Conservation (phyloP, 2,888 invertebrate species). For the Ophraella communa region DNA sequence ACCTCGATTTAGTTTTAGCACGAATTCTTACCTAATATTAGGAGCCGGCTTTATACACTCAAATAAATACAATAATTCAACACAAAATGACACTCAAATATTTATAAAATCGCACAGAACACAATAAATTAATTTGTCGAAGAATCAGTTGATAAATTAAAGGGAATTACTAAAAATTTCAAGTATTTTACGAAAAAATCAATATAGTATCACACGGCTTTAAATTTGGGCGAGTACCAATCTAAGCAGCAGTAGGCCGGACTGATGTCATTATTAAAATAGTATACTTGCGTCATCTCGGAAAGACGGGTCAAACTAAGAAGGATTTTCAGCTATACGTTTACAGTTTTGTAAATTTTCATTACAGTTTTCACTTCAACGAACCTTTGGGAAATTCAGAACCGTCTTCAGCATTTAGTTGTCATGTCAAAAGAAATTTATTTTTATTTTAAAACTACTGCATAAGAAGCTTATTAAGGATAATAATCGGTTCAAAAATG, state of each 20-base stretch:
- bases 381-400: background rate
- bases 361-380: constrained; percentile 21
- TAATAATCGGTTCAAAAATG: too few relatives aligned
- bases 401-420: background rate
- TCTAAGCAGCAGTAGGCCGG: constrained; percentile 20
- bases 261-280: constrained; percentile 19
- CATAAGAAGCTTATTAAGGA: too few relatives aligned
- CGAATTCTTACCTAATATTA: constrained; percentile 41
- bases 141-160: constrained; percentile 28
- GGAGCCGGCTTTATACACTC: constrained; percentile 35
- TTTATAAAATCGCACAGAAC: constrained; percentile 24
- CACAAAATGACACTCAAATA: constrained; percentile 37
- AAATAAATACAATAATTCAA: constrained; percentile 38
- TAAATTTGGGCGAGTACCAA: constrained; percentile 51
- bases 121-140: constrained; percentile 22
- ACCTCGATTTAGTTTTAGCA: constrained; percentile 19
- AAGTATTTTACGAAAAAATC: constrained; percentile 47
- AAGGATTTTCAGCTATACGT: constrained; percentile 9
- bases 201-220: constrained; percentile 48
- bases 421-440: background rate
- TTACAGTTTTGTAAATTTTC: background rate
- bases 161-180: constrained; percentile 38
- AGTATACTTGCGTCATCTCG: constrained; percentile 22
- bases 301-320: constrained; percentile 15
- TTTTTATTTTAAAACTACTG: too few relatives aligned